Base-by-base conservation (phyloP, 2,797 vertebrate species). In the Microctenopoma stevenorrisi region DNA sequence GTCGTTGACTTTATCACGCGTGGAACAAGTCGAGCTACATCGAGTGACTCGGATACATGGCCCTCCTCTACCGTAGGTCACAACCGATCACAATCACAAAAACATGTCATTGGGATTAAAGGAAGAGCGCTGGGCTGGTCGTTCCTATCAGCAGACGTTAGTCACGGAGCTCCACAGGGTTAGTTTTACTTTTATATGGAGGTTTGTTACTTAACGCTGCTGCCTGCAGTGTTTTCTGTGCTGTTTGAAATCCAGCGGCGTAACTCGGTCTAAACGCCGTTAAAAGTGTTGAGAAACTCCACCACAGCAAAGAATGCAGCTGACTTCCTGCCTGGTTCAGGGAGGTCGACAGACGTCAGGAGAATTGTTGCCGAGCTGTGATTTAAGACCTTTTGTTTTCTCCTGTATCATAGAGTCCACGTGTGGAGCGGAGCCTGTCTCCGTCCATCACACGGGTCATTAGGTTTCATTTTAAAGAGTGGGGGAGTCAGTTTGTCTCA, bases 301-400 rank as follows among this genome's bases (percentile, higher is more conserved):
- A 56, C 66, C 77, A 11, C 60, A 37, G 74, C 1, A 2, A 71
- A 69, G 51, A 85, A 72, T 58, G 64, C 61, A 30, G 74, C 65
- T 4, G 52, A 63, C 66, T 64, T 82, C 61, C 69, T 80, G 69
- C 42, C 71, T 33, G 66, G 73, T 63, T 69, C 71, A 53, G 43
- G 43, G 50, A 63, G 51, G 60, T 54, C 0, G 5, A 18, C 43
- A 37, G 56, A 43, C 2, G 49, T 64, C 57, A 62, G 74, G 43
- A 67, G 61, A 74, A 18, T 22, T 13, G 74, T 16, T 68, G 62
- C 52, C 6, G 25, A n/a, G 43, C 60, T 48, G 64, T n/a, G 65
- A 62, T n/a, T 78, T 81, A 58, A 58, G 54, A 62, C 70, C 54
- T 74, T 85, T 74, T 75, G 76, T 83, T 76, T 79, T 60, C 82